A percentile compares a stretch with the other conserved stretches of the same genome.
Evolutionary conservation across 1,140 invertebrate species (phyloP).

Genomic region (Heliconius congener): DNA sequence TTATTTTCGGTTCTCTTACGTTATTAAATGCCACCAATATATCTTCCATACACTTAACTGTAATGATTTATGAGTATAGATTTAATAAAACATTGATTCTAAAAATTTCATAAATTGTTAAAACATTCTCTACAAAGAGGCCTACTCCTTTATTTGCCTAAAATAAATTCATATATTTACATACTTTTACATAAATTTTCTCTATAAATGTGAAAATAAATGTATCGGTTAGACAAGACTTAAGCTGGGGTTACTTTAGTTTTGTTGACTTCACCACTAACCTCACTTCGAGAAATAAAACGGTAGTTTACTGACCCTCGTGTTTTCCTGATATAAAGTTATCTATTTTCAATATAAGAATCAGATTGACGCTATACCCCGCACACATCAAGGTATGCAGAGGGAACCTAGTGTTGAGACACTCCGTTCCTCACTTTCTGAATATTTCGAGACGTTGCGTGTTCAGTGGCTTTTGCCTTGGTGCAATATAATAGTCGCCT

Average conservation of each 20-base stretch:
- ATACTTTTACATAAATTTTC: slow-evolving; percentile 1
- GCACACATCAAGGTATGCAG: too few relatives aligned
- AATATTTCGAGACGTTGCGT: too few relatives aligned
- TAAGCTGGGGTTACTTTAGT: slow-evolving; percentile 10
- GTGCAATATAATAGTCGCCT: too few relatives aligned
- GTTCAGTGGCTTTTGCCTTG: too few relatives aligned
- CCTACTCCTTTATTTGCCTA: neutral
- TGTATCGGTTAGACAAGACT: slow-evolving; percentile 1
- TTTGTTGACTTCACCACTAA: neutral
- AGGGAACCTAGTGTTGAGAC: too few relatives aligned
- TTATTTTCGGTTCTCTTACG: too few relatives aligned
- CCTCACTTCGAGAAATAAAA: neutral
- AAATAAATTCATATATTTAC: slow-evolving; percentile 26
- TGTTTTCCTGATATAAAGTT: neutral
- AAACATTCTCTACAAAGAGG: neutral
- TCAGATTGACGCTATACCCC: too few relatives aligned
- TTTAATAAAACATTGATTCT: too few relatives aligned
- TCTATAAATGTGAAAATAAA: slow-evolving; percentile 11
- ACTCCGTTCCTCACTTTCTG: too few relatives aligned
- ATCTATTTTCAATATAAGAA: neutral
- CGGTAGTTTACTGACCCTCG: neutral
- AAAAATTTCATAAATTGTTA: neutral
- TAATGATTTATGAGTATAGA: too few relatives aligned
- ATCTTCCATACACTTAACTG: too few relatives aligned
- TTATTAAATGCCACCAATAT: too few relatives aligned